Evolutionary conservation across 1,140 invertebrate genomes (phyloP).

Genomic region (Aphaenogaster rudis): DNA sequence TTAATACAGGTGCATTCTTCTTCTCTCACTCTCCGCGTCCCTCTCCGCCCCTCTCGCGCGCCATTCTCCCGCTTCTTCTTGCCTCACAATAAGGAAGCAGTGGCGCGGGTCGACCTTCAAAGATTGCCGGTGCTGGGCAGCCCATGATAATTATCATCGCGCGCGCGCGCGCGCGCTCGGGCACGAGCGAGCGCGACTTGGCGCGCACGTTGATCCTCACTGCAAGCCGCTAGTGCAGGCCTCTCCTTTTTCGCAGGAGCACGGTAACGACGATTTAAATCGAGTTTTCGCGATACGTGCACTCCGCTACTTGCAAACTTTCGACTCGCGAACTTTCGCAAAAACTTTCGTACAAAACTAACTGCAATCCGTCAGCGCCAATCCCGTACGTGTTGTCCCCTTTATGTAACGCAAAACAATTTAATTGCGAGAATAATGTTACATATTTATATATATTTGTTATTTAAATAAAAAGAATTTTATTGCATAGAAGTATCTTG

Average conservation of each 20-base stretch:
- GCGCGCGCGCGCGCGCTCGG: constrained; percentile 40
- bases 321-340: constrained; percentile 20
- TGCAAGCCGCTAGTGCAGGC: constrained; percentile 33
- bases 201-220: constrained; percentile 52
- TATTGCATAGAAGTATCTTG: neutral
- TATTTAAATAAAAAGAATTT: neutral
- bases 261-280: constrained; percentile 11
- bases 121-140: constrained; percentile 74
- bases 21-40: constrained; percentile 18
- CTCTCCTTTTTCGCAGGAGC: constrained; percentile 12
- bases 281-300: neutral
- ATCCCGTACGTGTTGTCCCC: neutral
- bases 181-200: constrained; percentile 60
- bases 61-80: constrained; percentile 37
- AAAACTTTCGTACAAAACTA: neutral
- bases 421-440: neutral
- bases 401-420: neutral
- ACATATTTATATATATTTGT: neutral
- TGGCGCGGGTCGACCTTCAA: constrained; percentile 80
- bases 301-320: neutral
- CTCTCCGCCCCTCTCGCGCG: constrained; percentile 1
- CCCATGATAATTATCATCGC: constrained; percentile 77
- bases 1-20: constrained; percentile 66
- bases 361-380: constrained; percentile 3
- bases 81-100: constrained; percentile 80